These are phyloP conservation scores for Pteruthius melanotis DNA, from an alignment of 2,113 vertebrate genomes.

Conservation along the genomic window DNA sequence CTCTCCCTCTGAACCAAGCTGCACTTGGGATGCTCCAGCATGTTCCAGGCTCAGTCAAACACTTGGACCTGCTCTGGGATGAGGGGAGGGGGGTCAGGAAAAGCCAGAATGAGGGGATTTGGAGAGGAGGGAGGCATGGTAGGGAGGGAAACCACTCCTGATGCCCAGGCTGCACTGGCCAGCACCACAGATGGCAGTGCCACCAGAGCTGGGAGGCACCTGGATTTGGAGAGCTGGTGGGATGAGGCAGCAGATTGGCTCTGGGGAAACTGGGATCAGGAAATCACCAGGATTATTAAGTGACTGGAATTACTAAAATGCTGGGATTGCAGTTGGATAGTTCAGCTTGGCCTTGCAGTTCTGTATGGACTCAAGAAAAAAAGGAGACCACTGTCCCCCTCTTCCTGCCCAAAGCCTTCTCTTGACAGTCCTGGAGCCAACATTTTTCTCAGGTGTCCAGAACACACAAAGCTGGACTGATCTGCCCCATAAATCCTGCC, in stretches of 20 bases:
- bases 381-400: neutral
- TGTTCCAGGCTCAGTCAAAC: neutral
- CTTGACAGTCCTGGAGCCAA: neutral
- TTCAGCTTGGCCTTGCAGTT: neutral
- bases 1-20: neutral
- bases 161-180: neutral
- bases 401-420: neutral
- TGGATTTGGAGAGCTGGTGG: neutral
- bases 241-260: neutral
- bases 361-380: neutral
- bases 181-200: neutral
- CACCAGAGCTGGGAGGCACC: neutral
- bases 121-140: neutral
- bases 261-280: neutral
- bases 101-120: neutral
- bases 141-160: neutral
- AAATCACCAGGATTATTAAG: neutral
- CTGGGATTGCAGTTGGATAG: neutral
- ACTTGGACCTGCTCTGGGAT: too few relatives aligned
- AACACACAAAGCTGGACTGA: neutral
- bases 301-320: neutral
- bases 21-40: fast-evolving
- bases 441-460: neutral
- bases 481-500: neutral
- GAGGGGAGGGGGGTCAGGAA: fast-evolving